phyloP scores from a whole-genome alignment of 2,888 invertebrate genomes.

The Diachrysia chrysitis region DNA sequence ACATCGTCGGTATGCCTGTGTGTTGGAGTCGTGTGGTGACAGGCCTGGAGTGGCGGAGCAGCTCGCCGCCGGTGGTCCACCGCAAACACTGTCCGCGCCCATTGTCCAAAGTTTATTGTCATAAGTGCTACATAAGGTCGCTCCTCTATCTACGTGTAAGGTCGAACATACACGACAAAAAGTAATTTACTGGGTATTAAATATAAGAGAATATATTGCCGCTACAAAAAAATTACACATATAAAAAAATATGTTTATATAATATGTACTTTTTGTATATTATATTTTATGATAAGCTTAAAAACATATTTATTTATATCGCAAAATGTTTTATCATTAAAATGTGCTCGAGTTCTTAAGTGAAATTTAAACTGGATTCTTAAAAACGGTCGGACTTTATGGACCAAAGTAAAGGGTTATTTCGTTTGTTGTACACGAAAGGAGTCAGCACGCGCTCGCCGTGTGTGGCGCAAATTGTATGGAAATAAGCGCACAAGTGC shows the following conservation, averaged over 20 bases:
- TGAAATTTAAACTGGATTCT: constrained; percentile 13
- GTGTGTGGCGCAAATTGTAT: constrained; percentile 85
- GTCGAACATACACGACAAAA: constrained; percentile 33
- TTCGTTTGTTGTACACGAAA: constrained; percentile 67
- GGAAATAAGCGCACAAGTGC: constrained; percentile 75
- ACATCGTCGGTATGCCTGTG: constrained; percentile 17
- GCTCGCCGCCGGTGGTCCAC: constrained; percentile 80
- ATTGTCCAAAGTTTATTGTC: constrained; percentile 83
- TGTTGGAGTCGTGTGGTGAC: constrained; percentile 54
- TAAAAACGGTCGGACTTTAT: constrained; percentile 40
- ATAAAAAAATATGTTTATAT: too few relatives aligned
- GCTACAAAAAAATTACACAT: constrained; percentile 26
- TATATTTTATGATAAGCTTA: too few relatives aligned
- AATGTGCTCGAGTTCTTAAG: constrained; percentile 15
- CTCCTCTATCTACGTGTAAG: constrained; percentile 50
- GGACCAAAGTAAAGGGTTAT: constrained; percentile 43
- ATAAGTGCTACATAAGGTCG: constrained; percentile 66
- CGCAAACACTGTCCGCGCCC: constrained; percentile 76
- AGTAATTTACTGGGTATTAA: constrained; percentile 45
- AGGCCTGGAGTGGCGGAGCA: constrained; percentile 50
- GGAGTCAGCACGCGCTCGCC: constrained; percentile 69
- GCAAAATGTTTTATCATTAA: not conserved
- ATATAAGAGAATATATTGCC: constrained; percentile 43
- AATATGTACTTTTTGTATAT: too few relatives aligned
- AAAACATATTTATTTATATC: not conserved